Conservation (phyloP, 2,888 invertebrate genomes). For the Lepidonotus clava region DNA sequence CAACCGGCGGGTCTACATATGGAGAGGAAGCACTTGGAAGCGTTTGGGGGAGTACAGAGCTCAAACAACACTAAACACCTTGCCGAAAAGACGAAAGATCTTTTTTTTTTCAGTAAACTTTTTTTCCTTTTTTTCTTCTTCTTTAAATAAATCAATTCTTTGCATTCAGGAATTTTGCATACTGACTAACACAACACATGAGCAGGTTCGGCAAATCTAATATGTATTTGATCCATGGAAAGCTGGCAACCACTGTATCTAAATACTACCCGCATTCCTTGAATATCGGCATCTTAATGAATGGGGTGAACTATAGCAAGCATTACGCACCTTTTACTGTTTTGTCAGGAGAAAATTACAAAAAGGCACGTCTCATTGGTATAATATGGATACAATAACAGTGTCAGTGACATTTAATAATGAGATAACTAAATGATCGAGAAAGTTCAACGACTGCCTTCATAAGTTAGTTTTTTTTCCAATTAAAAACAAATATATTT, state of each 20-base stretch:
- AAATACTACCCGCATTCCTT: slow-evolving; percentile 36
- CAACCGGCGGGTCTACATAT: not conserved
- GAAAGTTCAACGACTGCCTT: no score
- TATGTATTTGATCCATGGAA: not conserved
- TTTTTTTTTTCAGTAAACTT: not conserved
- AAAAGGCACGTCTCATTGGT: not conserved
- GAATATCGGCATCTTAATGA: not conserved
- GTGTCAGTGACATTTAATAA: no score
- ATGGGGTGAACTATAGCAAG: slow-evolving; percentile 38
- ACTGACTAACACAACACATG: not conserved
- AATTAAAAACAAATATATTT: not conserved
- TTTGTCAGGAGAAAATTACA: slow-evolving; percentile 44
- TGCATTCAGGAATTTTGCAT: slow-evolving; percentile 1
- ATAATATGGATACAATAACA: not conserved
- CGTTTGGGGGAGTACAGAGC: not conserved
- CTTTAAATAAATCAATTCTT: not conserved
- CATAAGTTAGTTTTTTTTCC: no score
- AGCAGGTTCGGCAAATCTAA: not conserved
- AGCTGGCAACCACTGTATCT: slow-evolving; percentile 10
- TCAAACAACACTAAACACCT: slow-evolving; percentile 7
- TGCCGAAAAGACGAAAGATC: not conserved
- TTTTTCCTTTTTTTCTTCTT: not conserved
- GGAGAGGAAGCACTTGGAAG: not conserved
- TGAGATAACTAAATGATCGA: no score
- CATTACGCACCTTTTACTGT: slow-evolving; percentile 54